Evolutionary conservation across 2,888 invertebrate species (phyloP).

Genomic region (Apodemia duryi): DNA sequence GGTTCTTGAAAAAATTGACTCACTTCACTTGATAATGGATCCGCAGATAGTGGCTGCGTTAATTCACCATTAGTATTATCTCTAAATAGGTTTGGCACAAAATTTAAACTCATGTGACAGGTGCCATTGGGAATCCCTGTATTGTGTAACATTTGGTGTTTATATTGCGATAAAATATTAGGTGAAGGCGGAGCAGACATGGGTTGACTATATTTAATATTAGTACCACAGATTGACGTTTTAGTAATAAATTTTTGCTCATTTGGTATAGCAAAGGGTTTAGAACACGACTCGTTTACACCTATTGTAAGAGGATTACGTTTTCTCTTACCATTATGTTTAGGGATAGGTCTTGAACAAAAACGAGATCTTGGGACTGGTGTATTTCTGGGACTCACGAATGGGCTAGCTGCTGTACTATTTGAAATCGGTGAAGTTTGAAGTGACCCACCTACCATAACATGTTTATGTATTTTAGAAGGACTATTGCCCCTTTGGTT

Average conservation of each 20-base stretch:
- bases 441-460: slow-evolving; percentile 61
- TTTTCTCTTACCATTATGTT: slow-evolving; percentile 57
- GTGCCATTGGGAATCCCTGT: slow-evolving; percentile 59
- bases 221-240: slow-evolving; percentile 46
- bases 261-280: slow-evolving; percentile 66
- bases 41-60: slow-evolving; percentile 62
- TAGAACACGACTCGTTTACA: slow-evolving; percentile 49
- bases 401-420: slow-evolving; percentile 87
- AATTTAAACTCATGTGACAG: slow-evolving; percentile 64
- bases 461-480: slow-evolving; percentile 52
- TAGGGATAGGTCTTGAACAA: slow-evolving; percentile 74
- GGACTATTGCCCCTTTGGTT: slow-evolving; percentile 61
- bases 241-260: slow-evolving; percentile 65
- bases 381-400: slow-evolving; percentile 89
- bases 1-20: slow-evolving; percentile 81
- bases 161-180: slow-evolving; percentile 71
- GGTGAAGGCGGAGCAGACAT: slow-evolving; percentile 87
- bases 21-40: slow-evolving; percentile 79
- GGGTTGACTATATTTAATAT: slow-evolving; percentile 66
- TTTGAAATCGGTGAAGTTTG: slow-evolving; percentile 76
- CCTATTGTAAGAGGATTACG: slow-evolving; percentile 59
- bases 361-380: slow-evolving; percentile 84
- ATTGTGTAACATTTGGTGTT: slow-evolving; percentile 71
- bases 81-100: slow-evolving; percentile 65
- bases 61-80: slow-evolving; percentile 66